Base-by-base conservation (phyloP, 2,888 invertebrate species). In the Erebia ligea region DNA sequence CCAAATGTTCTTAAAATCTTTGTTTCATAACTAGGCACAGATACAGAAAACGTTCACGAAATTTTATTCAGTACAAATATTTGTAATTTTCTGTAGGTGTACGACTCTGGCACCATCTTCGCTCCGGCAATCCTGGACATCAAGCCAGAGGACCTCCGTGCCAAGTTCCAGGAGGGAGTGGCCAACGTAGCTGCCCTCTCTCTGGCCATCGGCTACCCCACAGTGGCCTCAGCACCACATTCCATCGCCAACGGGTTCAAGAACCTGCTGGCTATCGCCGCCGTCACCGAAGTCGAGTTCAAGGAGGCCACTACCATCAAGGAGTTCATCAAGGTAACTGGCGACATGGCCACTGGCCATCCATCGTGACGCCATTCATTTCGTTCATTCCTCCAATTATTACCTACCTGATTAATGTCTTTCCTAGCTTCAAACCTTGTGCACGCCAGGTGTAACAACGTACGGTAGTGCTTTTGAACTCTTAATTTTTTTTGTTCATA, bases 211-310 rank as follows among this genome's bases (percentile, higher is more conserved):
- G 97, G 98, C 75, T 99, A 99, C 94, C 99, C 99, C 76, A 99
- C 99, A 17, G 93, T 98, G 77, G 99, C 99, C 58, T 99, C 99
- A 67, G 99, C 96, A 61, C 99, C 99, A 71, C 99, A 99, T 95
- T 98, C 98, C 91, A 95, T 99, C 84, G 97, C 97, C 92, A 98
- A 99, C 85, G 99, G 99, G 76, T 98, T 99, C 96, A 99, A 98
- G 95, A 99, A 99, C 93, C 94, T 99, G 85, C 95, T 99, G 94
- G 98, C 99, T 77, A 94, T 99, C 84, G 99, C 99, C 82, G 98
- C 99, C 70, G 98, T 96, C 82, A 99, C 99, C 69, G 99, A 99
- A 75, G 96, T 99, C 76, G 97, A 97, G 75, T 99, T 99, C 95
- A 96, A 97, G 89, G 98, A 99, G 92, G 99, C 99, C 61, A 94